phyloP scores from a whole-genome alignment of 2,797 vertebrate genomes.

The Vespertilio murinus region DNA sequence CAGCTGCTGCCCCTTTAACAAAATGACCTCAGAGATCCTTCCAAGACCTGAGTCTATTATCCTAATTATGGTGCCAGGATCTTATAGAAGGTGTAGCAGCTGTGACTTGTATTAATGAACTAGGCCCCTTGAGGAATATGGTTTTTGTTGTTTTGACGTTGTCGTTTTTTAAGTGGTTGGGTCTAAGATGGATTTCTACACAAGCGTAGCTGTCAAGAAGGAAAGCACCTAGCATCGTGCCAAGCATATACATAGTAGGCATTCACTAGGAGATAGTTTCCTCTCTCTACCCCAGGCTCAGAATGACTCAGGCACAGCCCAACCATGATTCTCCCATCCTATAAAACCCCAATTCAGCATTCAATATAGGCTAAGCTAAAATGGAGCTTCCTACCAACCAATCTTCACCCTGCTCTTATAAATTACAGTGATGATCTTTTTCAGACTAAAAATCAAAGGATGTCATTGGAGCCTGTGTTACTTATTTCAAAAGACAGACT shows the following conservation, averaged over 20 bases:
- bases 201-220: conserved; percentile 33
- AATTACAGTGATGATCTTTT: conserved; percentile 41
- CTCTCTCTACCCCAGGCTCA: neutral
- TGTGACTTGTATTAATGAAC: conserved; percentile 66
- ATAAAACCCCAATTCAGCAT: conserved; percentile 6
- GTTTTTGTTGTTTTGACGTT: neutral
- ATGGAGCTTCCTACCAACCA: conserved; percentile 1
- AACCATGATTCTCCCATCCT: conserved; percentile 29
- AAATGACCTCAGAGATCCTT: conserved; percentile 52
- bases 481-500: neutral
- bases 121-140: conserved; percentile 28
- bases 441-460: conserved; percentile 54
- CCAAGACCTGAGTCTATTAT: conserved; percentile 59
- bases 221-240: conserved; percentile 34
- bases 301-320: conserved; percentile 27
- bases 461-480: neutral
- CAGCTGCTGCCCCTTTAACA: conserved; percentile 60
- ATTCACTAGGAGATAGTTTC: conserved; percentile 41
- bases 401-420: conserved; percentile 30
- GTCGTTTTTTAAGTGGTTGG: conserved; percentile 36
- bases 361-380: conserved; percentile 19
- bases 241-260: conserved; percentile 33
- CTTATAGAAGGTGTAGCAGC: conserved; percentile 58
- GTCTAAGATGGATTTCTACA: conserved; percentile 42
- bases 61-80: conserved; percentile 51